Evolutionary conservation across 1,140 invertebrate genomes (phyloP), one percentile per base, ranked within the genome.

Genomic region (Drosophila ficusphila): DNA sequence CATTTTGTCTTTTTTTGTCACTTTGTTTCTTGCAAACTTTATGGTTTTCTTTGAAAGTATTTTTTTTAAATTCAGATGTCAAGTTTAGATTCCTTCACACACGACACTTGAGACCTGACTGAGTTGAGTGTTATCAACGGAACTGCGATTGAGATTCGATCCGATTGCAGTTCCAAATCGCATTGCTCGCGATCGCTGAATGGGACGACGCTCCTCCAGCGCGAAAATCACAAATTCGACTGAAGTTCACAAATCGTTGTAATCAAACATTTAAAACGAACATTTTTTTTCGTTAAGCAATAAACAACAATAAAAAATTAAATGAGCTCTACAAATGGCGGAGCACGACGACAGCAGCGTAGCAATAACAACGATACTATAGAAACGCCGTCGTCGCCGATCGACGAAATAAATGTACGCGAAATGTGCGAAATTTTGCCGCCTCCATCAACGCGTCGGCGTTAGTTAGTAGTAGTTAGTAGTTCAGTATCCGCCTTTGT

Each of bases 261-360:
- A 89, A 89, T 89, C 86, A 89, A 89, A 89, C 86, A 89, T 89
- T 89, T 89, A 86, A 89, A 89, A 90, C 73, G 81, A 89, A 85
- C 73, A 62, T 57, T 58, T 57, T 67, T 67, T 67, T 78, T 83
- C 65, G 79, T 76, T 83, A 48, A 89, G 82, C 83, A 89, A 86
- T 86, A 86, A 88, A 88, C 83, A 88, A 88, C 83, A 88, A 86
- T 86, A 82, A 86, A 86, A 86, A 81, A 73, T 68, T 86, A 82
- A 88, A 86, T 89, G 65, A 86, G 70, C 77, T 76, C 77, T 88
- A 86, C 82, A 86, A 86, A 86, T 77, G 77, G 82, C 81, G 76
- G 82, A 85, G 67, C 81, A 85, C 81, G 81, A 81, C 64, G 57
- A 42, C 21, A 42, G 19, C 38, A 19, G 38, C 5, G 19, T 0